phyloP scores from a whole-genome alignment of 2,113 vertebrate genomes.

The Otolemur garnettii region DNA sequence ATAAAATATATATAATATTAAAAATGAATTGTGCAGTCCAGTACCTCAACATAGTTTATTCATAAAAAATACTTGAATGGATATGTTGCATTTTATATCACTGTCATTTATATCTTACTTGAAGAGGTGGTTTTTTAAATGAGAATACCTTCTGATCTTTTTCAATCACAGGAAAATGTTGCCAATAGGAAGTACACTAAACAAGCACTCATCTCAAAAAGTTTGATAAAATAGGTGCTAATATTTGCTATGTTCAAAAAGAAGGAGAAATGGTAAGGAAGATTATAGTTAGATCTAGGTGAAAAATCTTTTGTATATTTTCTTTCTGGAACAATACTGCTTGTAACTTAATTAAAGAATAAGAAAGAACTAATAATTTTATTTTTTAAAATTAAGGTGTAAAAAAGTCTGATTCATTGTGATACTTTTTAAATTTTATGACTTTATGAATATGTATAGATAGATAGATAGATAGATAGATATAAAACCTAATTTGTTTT shows the following conservation, averaged over 20 bases:
- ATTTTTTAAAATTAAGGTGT: not conserved
- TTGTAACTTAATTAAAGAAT: conserved; percentile 46
- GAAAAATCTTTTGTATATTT: not conserved
- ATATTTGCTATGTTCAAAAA: not conserved
- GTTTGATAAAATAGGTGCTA: not conserved
- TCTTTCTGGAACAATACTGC: not conserved
- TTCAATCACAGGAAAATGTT: not conserved
- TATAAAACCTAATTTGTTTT: not conserved
- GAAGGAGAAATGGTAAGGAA: not conserved
- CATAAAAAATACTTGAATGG: not conserved
- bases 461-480: too few species aligned
- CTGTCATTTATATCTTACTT: not conserved
- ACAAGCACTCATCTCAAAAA: not conserved
- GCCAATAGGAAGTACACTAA: not conserved
- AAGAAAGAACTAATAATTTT: not conserved
- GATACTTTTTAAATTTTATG: not conserved
- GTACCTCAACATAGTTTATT: not conserved
- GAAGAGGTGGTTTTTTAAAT: not conserved
- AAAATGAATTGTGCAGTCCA: not conserved
- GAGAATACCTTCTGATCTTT: not conserved
- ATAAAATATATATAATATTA: not conserved
- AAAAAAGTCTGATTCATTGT: not conserved
- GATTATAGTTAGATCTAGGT: not conserved
- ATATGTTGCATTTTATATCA: not conserved
- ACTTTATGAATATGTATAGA: not conserved